Conservation (phyloP, 2,888 invertebrate genomes). For the Orthosia gothica region DNA sequence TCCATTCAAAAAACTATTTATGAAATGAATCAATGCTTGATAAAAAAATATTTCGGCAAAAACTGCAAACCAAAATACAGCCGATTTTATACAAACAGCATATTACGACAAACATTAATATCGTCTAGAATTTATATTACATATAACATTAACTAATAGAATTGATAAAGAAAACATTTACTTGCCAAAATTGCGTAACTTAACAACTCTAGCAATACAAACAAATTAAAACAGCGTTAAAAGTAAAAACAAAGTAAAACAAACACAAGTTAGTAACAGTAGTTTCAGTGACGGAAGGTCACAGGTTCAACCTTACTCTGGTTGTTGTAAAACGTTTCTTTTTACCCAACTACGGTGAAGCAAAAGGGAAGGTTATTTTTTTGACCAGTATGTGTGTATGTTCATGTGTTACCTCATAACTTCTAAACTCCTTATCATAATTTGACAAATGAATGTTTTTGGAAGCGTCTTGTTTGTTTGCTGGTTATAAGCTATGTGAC, state of each 20-base stretch:
- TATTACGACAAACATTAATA: conserved; percentile 15
- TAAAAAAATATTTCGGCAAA: not conserved
- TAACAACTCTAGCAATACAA: not conserved
- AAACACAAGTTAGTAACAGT: conserved; percentile 34
- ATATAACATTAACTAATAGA: conserved; percentile 6
- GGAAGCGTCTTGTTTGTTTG: too few species aligned
- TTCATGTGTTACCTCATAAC: too few species aligned
- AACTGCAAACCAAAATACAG: not conserved
- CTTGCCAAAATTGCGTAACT: conserved; percentile 4
- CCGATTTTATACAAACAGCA: conserved; percentile 1
- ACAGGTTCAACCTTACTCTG: not conserved
- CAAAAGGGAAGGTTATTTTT: too few species aligned
- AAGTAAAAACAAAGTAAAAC: conserved; percentile 9
- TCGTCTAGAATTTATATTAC: conserved; percentile 12
- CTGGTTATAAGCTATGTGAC: too few species aligned
- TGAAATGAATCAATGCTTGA: not conserved
- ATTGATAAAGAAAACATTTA: conserved; percentile 5
- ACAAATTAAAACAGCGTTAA: not conserved
- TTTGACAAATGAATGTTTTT: too few species aligned
- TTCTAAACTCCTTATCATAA: too few species aligned
- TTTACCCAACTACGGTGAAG: too few species aligned
- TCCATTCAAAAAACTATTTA: not conserved
- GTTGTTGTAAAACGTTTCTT: too few species aligned
- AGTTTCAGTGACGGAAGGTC: conserved; percentile 7
- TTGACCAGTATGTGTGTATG: too few species aligned